Conservation (phyloP, 1,140 invertebrate species). For the Diorhabda elongata region DNA sequence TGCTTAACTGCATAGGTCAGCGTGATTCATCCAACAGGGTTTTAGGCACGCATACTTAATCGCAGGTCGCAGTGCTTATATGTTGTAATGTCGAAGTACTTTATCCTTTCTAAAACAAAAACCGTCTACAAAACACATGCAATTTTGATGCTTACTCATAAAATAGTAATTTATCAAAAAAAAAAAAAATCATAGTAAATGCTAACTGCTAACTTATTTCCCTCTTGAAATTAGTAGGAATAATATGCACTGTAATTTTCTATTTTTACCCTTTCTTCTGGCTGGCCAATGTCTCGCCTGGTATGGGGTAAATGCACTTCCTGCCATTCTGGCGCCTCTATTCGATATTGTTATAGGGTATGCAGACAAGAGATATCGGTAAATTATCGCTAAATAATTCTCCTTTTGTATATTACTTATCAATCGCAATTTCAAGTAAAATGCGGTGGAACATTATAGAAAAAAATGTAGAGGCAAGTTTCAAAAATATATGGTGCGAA, state of each 20-base stretch:
- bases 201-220: neutral
- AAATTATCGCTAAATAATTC: neutral
- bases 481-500: too few relatives aligned
- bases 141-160: too few relatives aligned
- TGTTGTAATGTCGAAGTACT: too few relatives aligned
- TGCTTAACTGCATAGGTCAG: too few relatives aligned
- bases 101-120: too few relatives aligned
- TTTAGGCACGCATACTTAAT: too few relatives aligned
- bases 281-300: conserved; percentile 24
- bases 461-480: too few relatives aligned
- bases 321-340: conserved; percentile 25
- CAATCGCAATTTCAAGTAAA: conserved; percentile 1
- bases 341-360: neutral
- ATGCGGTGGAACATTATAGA: neutral
- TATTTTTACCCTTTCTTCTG: conserved; percentile 27
- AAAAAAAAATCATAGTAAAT: too few relatives aligned
- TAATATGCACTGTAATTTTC: conserved; percentile 19
- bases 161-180: too few relatives aligned
- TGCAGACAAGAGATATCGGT: neutral
- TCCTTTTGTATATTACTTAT: neutral
- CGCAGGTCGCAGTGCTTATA: too few relatives aligned
- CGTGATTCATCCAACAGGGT: too few relatives aligned
- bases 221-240: neutral
- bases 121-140: too few relatives aligned
- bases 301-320: conserved; percentile 31